phyloP scores from a whole-genome alignment of 2,797 vertebrate species.

The Phrynocephalus forsythii region DNA sequence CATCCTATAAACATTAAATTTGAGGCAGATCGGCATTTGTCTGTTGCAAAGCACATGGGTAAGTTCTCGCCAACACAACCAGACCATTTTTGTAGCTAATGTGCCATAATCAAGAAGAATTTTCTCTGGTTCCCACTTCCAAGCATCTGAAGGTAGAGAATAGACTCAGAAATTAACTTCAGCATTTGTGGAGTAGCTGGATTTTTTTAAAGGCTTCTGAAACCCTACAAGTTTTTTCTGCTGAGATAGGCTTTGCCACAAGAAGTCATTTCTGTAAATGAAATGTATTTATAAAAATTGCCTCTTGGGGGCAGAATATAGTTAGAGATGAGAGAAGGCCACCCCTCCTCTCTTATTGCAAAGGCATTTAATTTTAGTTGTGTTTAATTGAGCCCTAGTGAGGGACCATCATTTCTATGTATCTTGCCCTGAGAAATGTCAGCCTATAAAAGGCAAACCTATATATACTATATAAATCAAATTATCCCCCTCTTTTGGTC shows the following conservation, averaged over 20 bases:
- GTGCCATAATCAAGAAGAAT: background rate
- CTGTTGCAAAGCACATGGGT: too few species aligned
- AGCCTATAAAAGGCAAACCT: constrained; percentile 15
- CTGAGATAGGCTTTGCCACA: constrained; percentile 25
- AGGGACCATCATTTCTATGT: constrained; percentile 41
- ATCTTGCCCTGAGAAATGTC: constrained; percentile 53
- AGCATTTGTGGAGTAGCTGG: background rate
- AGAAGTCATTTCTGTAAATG: constrained; percentile 12
- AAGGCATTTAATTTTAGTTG: constrained; percentile 47
- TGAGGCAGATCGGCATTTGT: too few species aligned
- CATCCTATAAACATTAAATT: too few species aligned
- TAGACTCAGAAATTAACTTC: background rate
- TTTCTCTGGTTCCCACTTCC: background rate
- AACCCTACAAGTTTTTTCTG: background rate
- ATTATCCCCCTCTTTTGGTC: background rate
- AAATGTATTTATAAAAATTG: constrained; percentile 61
- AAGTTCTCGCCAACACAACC: too few species aligned
- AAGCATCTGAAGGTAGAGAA: background rate
- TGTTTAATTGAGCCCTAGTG: constrained; percentile 22
- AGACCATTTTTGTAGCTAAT: background rate
- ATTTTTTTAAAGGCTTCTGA: background rate
- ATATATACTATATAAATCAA: background rate
- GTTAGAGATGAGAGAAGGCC: constrained; percentile 49
- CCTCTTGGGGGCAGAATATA: constrained; percentile 62
- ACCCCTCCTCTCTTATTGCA: constrained; percentile 46